A percentile compares a stretch with the other conserved stretches of the same genome.
phyloP scores from a whole-genome alignment of 2,888 invertebrate species.

The Nymphalis polychloros region DNA sequence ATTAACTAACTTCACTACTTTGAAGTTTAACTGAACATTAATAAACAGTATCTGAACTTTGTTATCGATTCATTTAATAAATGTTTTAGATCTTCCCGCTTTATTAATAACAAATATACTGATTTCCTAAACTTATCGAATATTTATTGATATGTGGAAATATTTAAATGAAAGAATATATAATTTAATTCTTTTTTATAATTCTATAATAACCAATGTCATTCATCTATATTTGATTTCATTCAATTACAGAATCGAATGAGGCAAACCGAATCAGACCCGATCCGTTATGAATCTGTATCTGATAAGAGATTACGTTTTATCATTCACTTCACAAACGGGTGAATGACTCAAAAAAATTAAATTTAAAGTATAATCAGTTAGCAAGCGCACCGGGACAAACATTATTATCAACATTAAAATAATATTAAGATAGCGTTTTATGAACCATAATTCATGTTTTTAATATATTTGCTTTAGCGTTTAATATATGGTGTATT shows the following conservation, averaged over 20 bases:
- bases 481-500: conserved; percentile 11
- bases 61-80: no score
- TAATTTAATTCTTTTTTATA: neutral
- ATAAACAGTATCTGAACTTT: no score
- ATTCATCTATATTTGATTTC: neutral
- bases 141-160: no score
- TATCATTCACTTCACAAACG: conserved; percentile 56
- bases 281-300: conserved; percentile 32
- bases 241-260: neutral
- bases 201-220: neutral
- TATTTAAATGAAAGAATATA: no score
- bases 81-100: no score
- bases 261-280: conserved; percentile 9
- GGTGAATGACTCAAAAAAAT: conserved; percentile 65
- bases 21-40: neutral
- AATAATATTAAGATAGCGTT: conserved; percentile 52
- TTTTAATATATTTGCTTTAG: conserved; percentile 40
- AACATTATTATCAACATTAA: conserved; percentile 56
- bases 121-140: no score
- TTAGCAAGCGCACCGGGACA: conserved; percentile 40
- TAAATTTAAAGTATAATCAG: conserved; percentile 39
- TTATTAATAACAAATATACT: no score
- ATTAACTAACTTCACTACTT: conserved; percentile 8
- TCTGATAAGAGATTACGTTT: conserved; percentile 32
- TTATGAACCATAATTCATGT: conserved; percentile 41